A percentile compares a stretch with the other conserved stretches of the same genome.
phyloP scores from a whole-genome alignment of 2,113 vertebrate genomes.

The Hippopotamus amphibius region DNA sequence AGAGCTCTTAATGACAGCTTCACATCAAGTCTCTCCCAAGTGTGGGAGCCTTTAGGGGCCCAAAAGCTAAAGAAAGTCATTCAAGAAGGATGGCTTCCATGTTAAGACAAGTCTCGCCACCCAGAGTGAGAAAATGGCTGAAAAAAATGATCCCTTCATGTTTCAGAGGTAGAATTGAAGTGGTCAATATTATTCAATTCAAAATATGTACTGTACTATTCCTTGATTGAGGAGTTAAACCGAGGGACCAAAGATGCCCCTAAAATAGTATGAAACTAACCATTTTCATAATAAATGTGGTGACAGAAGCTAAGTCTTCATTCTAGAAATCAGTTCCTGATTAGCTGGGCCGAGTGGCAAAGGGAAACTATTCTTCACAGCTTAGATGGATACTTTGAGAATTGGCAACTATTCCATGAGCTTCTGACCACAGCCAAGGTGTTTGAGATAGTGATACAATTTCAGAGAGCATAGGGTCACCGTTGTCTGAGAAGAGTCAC shows the following conservation, averaged over 20 bases:
- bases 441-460: neutral
- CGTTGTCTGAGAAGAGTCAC: neutral
- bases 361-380: constrained; percentile 24
- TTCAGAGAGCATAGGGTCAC: neutral
- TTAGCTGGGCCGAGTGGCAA: neutral
- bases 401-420: constrained; percentile 27
- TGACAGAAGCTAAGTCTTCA: neutral
- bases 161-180: constrained; percentile 45
- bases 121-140: neutral
- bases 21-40: neutral
- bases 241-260: neutral
- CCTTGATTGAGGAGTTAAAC: neutral
- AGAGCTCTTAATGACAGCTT: neutral
- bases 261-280: neutral
- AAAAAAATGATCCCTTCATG: neutral
- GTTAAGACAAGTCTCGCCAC: neutral
- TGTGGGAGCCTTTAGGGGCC: neutral
- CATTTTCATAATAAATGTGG: constrained; percentile 43
- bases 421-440: constrained; percentile 4
- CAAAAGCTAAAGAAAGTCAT: constrained; percentile 13
- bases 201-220: constrained; percentile 22
- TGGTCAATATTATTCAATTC: neutral
- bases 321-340: neutral
- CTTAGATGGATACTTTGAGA: neutral
- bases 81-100: neutral